Evolutionary conservation across 2,797 vertebrate genomes (phyloP).

Genomic region (Sebastes ruberrimus): DNA sequence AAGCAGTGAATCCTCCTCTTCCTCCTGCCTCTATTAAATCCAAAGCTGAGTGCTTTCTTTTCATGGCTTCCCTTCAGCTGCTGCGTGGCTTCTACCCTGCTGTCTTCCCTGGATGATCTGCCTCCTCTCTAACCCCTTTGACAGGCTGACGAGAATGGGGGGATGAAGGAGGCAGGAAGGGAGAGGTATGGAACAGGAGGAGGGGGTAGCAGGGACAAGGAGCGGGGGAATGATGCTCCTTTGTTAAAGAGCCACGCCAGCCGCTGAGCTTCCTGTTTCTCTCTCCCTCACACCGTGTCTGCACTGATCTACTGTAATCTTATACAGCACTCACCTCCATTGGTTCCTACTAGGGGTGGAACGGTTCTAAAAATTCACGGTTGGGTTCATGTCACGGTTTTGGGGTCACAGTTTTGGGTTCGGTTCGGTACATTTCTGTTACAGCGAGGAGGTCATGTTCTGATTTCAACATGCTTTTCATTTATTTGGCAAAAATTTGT

Average conservation of each 20-base stretch:
- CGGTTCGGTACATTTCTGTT: too few relatives aligned
- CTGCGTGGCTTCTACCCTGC: slow-evolving; percentile 6
- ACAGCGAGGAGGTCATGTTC: too few relatives aligned
- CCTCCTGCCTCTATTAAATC: slow-evolving; percentile 7
- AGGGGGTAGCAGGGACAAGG: neutral
- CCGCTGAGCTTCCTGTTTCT: slow-evolving; percentile 3
- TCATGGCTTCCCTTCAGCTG: slow-evolving; percentile 1
- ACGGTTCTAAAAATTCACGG: too few relatives aligned
- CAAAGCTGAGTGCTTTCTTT: slow-evolving; percentile 3
- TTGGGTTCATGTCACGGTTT: too few relatives aligned
- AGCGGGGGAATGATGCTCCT: slow-evolving; percentile 33
- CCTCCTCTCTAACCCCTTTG: neutral
- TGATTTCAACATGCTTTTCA: too few relatives aligned
- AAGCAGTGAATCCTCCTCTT: slow-evolving; percentile 24
- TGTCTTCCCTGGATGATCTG: slow-evolving; percentile 2
- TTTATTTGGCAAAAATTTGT: too few relatives aligned
- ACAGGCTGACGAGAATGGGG: neutral
- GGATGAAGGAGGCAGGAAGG: neutral
- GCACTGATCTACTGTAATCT: neutral
- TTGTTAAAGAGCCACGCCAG: slow-evolving; percentile 33
- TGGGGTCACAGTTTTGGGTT: too few relatives aligned
- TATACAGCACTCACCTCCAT: neutral
- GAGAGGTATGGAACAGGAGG: slow-evolving; percentile 5
- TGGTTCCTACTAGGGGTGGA: neutral
- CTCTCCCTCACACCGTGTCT: neutral